Conservation (phyloP, 2,113 vertebrate genomes). For the Catharus bicknelli region DNA sequence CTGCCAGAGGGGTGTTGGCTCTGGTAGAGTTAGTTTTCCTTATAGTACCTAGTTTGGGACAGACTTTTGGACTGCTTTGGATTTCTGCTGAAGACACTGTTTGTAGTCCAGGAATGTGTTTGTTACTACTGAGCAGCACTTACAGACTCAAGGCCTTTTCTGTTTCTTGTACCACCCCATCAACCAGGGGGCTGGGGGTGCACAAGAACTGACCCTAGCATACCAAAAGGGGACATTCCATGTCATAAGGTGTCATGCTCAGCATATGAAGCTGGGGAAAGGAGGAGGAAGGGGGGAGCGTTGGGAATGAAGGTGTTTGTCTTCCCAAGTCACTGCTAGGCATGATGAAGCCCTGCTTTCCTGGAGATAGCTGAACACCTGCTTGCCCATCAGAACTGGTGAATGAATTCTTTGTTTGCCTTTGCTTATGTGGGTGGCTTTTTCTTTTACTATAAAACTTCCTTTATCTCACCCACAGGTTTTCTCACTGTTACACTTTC, state of each 20-base stretch:
- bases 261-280: background rate
- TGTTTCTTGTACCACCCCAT: background rate
- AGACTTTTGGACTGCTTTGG: background rate
- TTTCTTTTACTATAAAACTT: background rate
- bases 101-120: background rate
- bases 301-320: background rate
- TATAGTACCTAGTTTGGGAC: background rate
- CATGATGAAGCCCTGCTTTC: background rate
- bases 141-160: background rate
- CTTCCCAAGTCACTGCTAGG: background rate
- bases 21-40: background rate
- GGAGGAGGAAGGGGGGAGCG: background rate
- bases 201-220: background rate
- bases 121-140: background rate
- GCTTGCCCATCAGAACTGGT: background rate
- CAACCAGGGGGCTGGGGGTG: accelerated
- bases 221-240: background rate
- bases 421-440: background rate
- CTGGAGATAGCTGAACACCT: background rate
- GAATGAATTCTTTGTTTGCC: background rate
- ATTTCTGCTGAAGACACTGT: background rate
- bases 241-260: background rate
- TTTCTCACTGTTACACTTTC: background rate
- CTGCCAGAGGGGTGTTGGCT: background rate
- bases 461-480: background rate